phyloP scores from a whole-genome alignment of 2,888 invertebrate species.

The Epirrhoe alternata region DNA sequence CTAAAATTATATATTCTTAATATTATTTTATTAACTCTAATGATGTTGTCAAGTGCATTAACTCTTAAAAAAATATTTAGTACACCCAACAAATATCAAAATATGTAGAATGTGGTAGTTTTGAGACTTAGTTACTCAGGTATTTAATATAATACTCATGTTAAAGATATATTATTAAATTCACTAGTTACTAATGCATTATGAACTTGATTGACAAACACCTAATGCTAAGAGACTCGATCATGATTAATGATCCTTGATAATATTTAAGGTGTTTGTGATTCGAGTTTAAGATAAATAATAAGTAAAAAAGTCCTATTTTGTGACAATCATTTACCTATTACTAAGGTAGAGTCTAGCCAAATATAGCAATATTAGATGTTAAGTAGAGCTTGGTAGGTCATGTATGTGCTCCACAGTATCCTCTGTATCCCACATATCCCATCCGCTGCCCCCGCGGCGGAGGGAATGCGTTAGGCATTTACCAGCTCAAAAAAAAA shows the following conservation, averaged over 20 bases:
- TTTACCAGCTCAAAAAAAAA: too few relatives aligned
- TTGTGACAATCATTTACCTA: slow-evolving; percentile 67
- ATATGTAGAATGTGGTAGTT: slow-evolving; percentile 16
- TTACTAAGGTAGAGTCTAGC: slow-evolving; percentile 44
- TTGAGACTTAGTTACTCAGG: background rate
- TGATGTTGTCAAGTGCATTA: slow-evolving; percentile 21
- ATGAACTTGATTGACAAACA: slow-evolving; percentile 7
- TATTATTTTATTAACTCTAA: slow-evolving; percentile 18
- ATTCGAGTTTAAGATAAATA: slow-evolving; percentile 33
- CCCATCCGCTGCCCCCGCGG: too few relatives aligned
- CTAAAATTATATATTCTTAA: too few relatives aligned
- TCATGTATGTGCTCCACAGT: slow-evolving; percentile 11
- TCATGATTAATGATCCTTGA: too few relatives aligned
- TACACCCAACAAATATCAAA: slow-evolving; percentile 9
- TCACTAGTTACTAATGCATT: slow-evolving; percentile 20
- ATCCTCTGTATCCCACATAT: too few relatives aligned
- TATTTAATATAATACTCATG: background rate
- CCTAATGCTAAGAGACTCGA: background rate
- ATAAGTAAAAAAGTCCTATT: slow-evolving; percentile 63
- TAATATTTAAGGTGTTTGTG: slow-evolving; percentile 42
- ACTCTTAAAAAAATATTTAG: slow-evolving; percentile 37
- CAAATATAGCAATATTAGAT: slow-evolving; percentile 62
- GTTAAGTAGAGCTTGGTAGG: slow-evolving; percentile 43
- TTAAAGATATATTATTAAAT: background rate
- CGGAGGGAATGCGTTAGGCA: too few relatives aligned